phyloP scores from a whole-genome alignment of 2,113 vertebrate species.

The Apistogramma diplotaenia region DNA sequence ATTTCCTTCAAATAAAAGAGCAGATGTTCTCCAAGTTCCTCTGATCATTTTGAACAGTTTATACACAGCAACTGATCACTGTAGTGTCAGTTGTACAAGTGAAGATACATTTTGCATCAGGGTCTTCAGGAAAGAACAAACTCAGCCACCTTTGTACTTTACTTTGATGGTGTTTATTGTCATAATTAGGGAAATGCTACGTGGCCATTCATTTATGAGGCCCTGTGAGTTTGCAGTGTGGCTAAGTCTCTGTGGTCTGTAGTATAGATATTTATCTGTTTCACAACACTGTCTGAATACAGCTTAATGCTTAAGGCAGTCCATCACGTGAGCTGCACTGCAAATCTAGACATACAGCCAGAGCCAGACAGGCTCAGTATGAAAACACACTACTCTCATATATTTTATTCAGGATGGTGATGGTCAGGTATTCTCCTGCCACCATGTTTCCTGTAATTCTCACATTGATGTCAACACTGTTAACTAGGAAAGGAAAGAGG shows the following conservation, averaged over 20 bases:
- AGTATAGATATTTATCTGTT: background rate
- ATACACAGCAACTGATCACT: background rate
- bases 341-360: background rate
- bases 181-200: background rate
- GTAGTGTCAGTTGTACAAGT: background rate
- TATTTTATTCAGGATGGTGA: background rate
- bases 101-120: background rate
- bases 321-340: background rate
- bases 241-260: background rate
- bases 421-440: background rate
- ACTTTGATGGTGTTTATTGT: background rate
- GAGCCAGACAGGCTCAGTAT: background rate
- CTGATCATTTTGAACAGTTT: too few relatives aligned
- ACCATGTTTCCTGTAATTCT: background rate
- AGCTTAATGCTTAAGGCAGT: background rate
- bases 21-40: too few relatives aligned
- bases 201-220: background rate
- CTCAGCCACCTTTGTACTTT: background rate
- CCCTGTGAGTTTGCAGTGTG: background rate
- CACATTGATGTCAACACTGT: background rate
- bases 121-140: background rate
- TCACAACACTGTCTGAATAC: background rate
- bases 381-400: background rate
- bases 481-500: background rate
- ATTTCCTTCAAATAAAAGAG: too few relatives aligned